A percentile compares a stretch with the other conserved stretches of the same genome.
Conservation (phyloP, 2,797 vertebrate species). For the Catharus ustulatus region DNA sequence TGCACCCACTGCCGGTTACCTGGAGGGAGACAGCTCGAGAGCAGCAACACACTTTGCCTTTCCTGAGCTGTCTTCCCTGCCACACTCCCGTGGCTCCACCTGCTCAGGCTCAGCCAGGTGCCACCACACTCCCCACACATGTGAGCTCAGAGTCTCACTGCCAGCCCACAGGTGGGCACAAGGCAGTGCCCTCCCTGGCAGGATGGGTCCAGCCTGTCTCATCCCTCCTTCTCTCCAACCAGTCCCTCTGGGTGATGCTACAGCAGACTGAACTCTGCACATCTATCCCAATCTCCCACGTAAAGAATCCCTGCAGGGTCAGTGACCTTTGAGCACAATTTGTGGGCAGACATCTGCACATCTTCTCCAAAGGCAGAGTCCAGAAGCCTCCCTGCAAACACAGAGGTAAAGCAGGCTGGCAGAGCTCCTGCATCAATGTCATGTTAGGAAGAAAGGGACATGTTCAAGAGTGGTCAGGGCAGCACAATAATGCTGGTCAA, state of each 20-base stretch:
- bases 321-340: not conserved
- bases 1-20: not conserved
- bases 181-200: not conserved
- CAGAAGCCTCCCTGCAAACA: not conserved
- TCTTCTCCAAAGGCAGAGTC: not conserved
- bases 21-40: not conserved
- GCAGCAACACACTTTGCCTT: not conserved
- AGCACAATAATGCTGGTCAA: not conserved
- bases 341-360: not conserved
- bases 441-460: accelerated
- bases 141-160: not conserved
- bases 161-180: not conserved
- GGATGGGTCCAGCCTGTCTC: accelerated
- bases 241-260: not conserved
- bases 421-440: not conserved
- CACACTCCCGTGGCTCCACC: not conserved
- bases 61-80: not conserved
- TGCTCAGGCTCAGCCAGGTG: not conserved
- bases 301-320: not conserved
- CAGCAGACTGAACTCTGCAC: not conserved
- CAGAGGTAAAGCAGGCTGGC: not conserved
- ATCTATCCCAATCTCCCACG: accelerated
- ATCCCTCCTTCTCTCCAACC: not conserved
- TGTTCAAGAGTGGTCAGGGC: not conserved
- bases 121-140: not conserved